Evolutionary conservation across 1,140 invertebrate species (phyloP).

Genomic region (Chironomus striatipennis): DNA sequence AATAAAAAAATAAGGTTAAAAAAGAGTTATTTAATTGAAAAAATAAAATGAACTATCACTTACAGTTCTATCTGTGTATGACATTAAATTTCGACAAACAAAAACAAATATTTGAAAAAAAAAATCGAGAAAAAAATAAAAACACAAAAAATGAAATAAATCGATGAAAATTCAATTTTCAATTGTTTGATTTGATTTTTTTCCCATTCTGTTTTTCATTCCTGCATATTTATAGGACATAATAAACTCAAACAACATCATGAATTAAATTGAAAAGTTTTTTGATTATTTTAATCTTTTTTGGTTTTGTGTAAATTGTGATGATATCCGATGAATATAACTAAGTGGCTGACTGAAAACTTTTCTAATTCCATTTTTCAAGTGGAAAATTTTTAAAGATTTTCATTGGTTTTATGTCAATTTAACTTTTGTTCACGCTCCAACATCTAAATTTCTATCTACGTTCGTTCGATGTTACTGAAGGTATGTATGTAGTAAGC

Average conservation of each 20-base stretch:
- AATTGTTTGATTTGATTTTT: conserved; percentile 1
- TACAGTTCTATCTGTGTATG: conserved; percentile 1
- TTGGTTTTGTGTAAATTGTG: too few relatives aligned
- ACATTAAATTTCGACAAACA: not conserved
- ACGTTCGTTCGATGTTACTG: too few relatives aligned
- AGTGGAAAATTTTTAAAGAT: too few relatives aligned
- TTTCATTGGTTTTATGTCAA: too few relatives aligned
- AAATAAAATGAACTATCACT: conserved; percentile 8
- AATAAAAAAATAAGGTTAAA: not conserved
- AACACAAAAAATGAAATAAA: not conserved
- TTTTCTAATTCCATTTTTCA: too few relatives aligned
- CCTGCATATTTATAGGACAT: not conserved
- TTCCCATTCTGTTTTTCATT: not conserved
- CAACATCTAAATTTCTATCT: too few relatives aligned
- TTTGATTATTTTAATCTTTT: too few relatives aligned
- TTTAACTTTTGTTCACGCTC: too few relatives aligned
- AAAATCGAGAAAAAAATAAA: not conserved
- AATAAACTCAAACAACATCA: not conserved
- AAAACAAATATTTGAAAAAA: not conserved
- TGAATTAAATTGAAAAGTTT: too few relatives aligned
- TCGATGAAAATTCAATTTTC: conserved; percentile 9
- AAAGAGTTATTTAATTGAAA: not conserved
- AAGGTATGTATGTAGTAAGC: too few relatives aligned
- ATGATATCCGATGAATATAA: too few relatives aligned
- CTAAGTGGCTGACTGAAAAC: too few relatives aligned